A percentile compares a stretch with the other conserved stretches of the same genome.
These are phyloP conservation scores for Drosophila stalkeri DNA, from an alignment of 2,888 invertebrate genomes.

Conservation along the genomic window DNA sequence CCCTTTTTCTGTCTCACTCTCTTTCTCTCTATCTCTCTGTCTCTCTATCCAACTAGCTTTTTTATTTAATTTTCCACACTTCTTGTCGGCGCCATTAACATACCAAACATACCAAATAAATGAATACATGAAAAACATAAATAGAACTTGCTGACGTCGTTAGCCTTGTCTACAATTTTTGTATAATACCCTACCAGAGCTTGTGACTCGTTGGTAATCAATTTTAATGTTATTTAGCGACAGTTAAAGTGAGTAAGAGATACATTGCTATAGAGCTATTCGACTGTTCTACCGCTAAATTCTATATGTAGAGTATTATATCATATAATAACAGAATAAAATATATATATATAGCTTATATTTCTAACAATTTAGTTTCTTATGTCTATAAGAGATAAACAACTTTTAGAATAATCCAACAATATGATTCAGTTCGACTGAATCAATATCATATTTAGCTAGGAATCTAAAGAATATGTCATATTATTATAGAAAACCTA, in stretches of 20 bases:
- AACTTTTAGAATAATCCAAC: no score
- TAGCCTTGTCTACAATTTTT: background rate
- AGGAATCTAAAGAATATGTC: background rate
- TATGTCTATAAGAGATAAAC: no score
- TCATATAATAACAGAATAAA: background rate
- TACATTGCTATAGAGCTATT: background rate
- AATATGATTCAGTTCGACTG: no score
- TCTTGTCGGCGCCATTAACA: constrained; percentile 57
- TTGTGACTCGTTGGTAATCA: background rate
- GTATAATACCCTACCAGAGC: background rate
- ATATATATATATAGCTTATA: no score
- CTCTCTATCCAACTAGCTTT: constrained; percentile 3
- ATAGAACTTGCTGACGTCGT: constrained; percentile 10
- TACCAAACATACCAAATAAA: constrained; percentile 25
- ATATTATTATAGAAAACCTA: background rate
- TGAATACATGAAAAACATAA: background rate
- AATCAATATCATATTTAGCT: background rate
- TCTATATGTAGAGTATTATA: background rate
- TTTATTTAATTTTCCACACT: constrained; percentile 44
- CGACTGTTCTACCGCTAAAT: background rate
- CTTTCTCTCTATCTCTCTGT: background rate
- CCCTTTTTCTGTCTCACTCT: background rate
- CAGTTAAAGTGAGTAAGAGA: background rate
- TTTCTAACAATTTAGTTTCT: background rate
- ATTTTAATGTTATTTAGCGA: background rate